Conservation (phyloP, 2,113 vertebrate genomes). For the Lepisosteus oculatus region DNA sequence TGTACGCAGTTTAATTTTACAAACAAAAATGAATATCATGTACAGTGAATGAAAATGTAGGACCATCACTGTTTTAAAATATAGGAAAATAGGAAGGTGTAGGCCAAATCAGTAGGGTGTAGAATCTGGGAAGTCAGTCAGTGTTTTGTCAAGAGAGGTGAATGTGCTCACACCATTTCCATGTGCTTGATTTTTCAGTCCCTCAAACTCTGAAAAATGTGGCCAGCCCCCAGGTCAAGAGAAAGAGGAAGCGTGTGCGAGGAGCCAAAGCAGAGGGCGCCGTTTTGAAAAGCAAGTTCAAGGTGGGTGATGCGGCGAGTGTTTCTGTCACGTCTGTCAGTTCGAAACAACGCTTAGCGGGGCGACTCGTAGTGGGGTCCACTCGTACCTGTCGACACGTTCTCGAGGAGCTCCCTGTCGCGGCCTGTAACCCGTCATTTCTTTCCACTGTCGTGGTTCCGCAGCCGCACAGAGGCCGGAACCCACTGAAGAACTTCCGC, state of each 20-base stretch:
- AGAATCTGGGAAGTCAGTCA: no score
- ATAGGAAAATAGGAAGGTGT: not conserved
- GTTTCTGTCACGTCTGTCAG: no score
- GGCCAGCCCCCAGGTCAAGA: constrained; percentile 38
- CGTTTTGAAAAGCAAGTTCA: constrained; percentile 45
- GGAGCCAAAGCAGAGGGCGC: constrained; percentile 26
- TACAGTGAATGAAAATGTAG: not conserved
- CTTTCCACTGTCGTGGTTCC: constrained; percentile 18
- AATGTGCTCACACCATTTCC: not conserved
- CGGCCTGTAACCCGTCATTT: not conserved
- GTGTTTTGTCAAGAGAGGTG: no score
- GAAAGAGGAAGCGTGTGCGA: constrained; percentile 32
- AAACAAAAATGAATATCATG: no score
- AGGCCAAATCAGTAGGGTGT: not conserved
- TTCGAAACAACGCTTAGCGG: not conserved
- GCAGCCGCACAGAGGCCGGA: constrained; percentile 49
- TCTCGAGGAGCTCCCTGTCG: not conserved
- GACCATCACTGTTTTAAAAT: not conserved
- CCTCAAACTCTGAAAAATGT: constrained; percentile 62
- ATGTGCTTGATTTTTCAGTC: constrained; percentile 53
- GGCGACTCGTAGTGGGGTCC: not conserved
- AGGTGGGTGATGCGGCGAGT: constrained; percentile 44
- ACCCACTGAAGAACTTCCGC: constrained; percentile 68
- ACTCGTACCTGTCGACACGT: not conserved
- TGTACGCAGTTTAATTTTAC: no score